Evolutionary conservation across 2,113 vertebrate species (phyloP), one percentile per base, ranked within the genome.

Genomic region (Beaufortia kweichowensis): DNA sequence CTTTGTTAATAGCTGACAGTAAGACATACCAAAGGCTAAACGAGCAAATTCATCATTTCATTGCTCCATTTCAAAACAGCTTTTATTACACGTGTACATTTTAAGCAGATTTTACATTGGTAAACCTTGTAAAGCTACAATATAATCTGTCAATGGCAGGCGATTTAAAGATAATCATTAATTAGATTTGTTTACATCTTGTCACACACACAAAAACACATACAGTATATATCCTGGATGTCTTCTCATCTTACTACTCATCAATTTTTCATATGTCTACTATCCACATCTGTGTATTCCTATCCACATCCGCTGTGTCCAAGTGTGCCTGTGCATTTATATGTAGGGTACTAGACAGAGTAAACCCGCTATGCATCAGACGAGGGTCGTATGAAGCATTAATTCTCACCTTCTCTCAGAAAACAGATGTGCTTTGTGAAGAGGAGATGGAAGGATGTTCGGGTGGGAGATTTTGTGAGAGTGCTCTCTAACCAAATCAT

Each of bases 381-480:
- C 70, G 70, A 70, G 70, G 21, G 48, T 48, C 39, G 50, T 79
- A 11, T 57, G 70, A 46, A 57, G 57, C 6, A 21, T 48, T 74
- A 48, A 61, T 59, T 79, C 55, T 77, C 41, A 1, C 53, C 59
- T 81, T 56, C 48, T 75, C 79, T 21, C 87, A 98, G 96, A 75
- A 91, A 85, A 79, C 86, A 91, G 29, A 88, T n/a, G 1, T 76
- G 79, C 60, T 98, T 94, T 0, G 21, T 91, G 56, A 90, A 92
- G 89, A 93, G 85, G 61, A 78, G 87, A 65, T 99, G 97, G 97
- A 93, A 95, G 70, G 96, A 98, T 3, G 94, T 98, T 2, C 83
- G 59, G 6, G 95, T 98, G 68, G 96, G 96, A 21, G 96, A 98
- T 78, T 98, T 99, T 75, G 90, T 98, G 70, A 94, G 89, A 77